phyloP scores from a whole-genome alignment of 2,888 invertebrate species.

The Drosophila setosimentum region DNA sequence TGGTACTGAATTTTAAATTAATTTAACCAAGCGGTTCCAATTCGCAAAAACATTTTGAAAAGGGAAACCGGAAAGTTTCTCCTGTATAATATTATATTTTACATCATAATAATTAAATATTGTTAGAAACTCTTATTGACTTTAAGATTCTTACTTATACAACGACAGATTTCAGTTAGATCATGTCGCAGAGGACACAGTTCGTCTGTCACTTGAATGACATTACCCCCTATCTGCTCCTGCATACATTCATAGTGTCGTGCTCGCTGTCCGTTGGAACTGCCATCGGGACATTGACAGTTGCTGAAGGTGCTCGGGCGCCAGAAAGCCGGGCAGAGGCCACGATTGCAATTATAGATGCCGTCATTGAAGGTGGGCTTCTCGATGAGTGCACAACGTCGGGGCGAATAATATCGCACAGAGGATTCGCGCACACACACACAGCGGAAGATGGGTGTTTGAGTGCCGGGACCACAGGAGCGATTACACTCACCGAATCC shows the following conservation, averaged over 20 bases:
- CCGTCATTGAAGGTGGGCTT: conserved; percentile 87
- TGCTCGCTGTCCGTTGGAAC: conserved; percentile 88
- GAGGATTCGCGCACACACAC: conserved; percentile 87
- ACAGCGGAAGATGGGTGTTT: conserved; percentile 85
- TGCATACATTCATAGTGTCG: conserved; percentile 90
- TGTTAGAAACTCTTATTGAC: neutral
- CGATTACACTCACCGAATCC: conserved; percentile 92
- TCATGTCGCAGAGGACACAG: conserved; percentile 87
- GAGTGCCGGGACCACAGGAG: conserved; percentile 89
- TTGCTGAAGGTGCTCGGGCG: conserved; percentile 90
- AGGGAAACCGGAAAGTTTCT: neutral
- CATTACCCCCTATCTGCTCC: conserved; percentile 78
- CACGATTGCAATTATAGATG: conserved; percentile 89
- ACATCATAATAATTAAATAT: neutral
- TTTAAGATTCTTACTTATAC: conserved; percentile 44
- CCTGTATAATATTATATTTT: neutral
- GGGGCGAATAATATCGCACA: conserved; percentile 88
- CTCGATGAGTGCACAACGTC: conserved; percentile 88
- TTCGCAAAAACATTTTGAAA: neutral
- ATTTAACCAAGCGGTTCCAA: neutral
- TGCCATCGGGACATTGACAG: conserved; percentile 89
- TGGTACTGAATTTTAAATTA: conserved; percentile 6
- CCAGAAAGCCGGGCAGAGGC: conserved; percentile 94
- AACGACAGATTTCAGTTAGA: conserved; percentile 84
- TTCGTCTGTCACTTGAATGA: conserved; percentile 86